phyloP scores from a whole-genome alignment of 2,888 invertebrate genomes.

The Lasioglossum calceatum region DNA sequence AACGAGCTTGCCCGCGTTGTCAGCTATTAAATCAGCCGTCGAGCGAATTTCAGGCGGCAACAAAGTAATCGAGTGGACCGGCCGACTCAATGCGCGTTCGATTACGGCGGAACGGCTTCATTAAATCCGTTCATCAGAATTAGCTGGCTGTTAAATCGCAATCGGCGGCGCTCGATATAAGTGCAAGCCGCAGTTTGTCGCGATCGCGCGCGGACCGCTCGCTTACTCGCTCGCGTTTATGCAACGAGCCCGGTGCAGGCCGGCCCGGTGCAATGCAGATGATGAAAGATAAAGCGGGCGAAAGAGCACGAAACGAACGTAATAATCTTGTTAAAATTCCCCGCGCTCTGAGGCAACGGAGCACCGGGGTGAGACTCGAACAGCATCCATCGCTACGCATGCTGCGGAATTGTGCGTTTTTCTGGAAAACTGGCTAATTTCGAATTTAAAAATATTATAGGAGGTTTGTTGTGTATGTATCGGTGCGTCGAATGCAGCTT shows the following conservation, averaged over 20 bases:
- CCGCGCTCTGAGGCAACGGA: slow-evolving; percentile 17
- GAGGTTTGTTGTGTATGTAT: background rate
- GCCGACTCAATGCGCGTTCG: slow-evolving; percentile 2
- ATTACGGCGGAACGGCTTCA: slow-evolving; percentile 44
- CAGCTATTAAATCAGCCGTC: background rate
- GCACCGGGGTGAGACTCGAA: slow-evolving; percentile 7
- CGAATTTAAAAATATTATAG: background rate
- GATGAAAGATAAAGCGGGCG: slow-evolving; percentile 58
- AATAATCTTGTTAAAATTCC: slow-evolving; percentile 63
- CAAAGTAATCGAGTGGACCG: slow-evolving; percentile 6
- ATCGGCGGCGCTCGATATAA: slow-evolving; percentile 44
- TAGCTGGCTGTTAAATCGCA: slow-evolving; percentile 50
- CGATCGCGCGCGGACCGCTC: slow-evolving; percentile 22
- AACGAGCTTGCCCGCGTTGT: background rate
- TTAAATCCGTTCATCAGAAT: slow-evolving; percentile 51
- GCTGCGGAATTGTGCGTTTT: background rate
- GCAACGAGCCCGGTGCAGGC: slow-evolving; percentile 35
- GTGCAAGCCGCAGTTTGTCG: slow-evolving; percentile 58
- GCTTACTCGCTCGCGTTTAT: slow-evolving; percentile 28
- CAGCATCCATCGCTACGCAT: slow-evolving; percentile 2
- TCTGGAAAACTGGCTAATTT: background rate
- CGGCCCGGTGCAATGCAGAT: slow-evolving; percentile 43
- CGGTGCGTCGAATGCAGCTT: background rate
- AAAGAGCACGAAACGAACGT: slow-evolving; percentile 50
- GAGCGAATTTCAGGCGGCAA: slow-evolving; percentile 35